These are phyloP conservation scores for Epinephelus awoara DNA, from an alignment of 2,797 vertebrate genomes.

Conservation along the genomic window DNA sequence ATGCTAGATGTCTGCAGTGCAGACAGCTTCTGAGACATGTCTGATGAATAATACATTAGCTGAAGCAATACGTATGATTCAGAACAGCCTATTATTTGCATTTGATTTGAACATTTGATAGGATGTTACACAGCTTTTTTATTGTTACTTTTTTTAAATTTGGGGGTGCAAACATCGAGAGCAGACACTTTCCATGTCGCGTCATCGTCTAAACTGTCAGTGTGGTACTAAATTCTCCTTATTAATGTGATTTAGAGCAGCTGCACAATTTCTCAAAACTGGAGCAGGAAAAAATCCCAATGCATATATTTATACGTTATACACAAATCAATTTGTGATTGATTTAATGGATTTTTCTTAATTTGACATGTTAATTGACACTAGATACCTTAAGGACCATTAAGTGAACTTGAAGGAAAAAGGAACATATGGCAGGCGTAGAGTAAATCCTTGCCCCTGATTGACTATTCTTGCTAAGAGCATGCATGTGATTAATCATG, in stretches of 20 bases:
- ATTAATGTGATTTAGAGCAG: neutral
- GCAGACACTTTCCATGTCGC: neutral
- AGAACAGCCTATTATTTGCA: conserved; percentile 5
- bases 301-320: neutral
- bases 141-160: neutral
- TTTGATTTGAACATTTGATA: conserved; percentile 12
- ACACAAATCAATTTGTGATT: neutral
- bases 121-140: neutral
- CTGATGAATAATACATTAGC: conserved; percentile 19
- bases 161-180: neutral
- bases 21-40: conserved; percentile 14
- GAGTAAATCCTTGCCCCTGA: neutral
- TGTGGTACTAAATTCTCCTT: neutral
- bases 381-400: neutral
- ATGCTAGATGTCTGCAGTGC: neutral
- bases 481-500: neutral
- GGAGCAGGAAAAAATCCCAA: neutral
- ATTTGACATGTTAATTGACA: neutral
- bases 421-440: neutral
- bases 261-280: neutral
- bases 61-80: conserved; percentile 8
- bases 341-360: neutral
- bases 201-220: neutral
- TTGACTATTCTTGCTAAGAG: neutral
- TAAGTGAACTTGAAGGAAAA: neutral